Conservation (phyloP, 2,797 vertebrate genomes). For the Falco cherrug region DNA sequence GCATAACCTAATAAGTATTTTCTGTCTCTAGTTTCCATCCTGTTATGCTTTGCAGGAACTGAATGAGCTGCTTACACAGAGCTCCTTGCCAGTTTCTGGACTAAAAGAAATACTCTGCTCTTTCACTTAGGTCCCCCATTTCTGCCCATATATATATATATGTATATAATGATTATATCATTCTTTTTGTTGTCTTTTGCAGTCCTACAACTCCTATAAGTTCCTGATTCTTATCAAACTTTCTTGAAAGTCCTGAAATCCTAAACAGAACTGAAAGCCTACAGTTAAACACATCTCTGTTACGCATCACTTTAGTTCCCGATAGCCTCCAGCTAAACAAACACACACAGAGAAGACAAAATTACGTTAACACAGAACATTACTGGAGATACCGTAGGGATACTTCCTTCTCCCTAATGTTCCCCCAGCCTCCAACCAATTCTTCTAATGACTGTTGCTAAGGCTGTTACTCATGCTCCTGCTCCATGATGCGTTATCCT, state of each 20-base stretch:
- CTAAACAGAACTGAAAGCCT: background rate
- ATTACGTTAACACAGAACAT: background rate
- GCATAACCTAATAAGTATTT: background rate
- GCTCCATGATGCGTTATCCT: background rate
- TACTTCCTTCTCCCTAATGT: background rate
- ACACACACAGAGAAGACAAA: background rate
- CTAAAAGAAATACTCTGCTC: background rate
- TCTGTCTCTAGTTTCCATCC: slow-evolving; percentile 8
- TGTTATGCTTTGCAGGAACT: background rate
- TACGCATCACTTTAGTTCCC: background rate
- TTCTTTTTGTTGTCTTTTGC: background rate
- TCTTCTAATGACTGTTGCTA: background rate
- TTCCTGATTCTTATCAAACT: background rate
- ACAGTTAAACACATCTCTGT: background rate
- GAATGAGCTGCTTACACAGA: background rate
- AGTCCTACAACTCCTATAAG: background rate
- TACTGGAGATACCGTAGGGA: background rate
- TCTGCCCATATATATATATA: too few species aligned
- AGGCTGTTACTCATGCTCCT: background rate
- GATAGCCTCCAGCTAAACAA: background rate
- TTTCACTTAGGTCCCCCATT: background rate
- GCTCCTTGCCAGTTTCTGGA: background rate
- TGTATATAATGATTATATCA: background rate
- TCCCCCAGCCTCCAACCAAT: background rate
- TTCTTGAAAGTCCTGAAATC: background rate